Conservation (phyloP, 2,113 vertebrate genomes). For the Centropus unirufus region DNA sequence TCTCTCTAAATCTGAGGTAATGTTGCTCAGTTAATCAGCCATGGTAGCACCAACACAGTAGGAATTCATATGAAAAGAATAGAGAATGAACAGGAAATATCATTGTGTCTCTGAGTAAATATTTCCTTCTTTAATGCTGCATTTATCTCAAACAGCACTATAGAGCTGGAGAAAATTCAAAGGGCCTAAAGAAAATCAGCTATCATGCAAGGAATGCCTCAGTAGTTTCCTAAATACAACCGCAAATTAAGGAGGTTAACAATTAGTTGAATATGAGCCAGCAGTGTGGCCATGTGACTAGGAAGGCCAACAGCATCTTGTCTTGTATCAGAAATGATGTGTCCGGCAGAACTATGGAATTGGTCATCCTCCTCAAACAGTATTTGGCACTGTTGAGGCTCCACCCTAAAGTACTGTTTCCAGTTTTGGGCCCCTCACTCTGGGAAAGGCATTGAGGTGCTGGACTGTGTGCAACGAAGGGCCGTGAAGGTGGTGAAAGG, state of each 20-base stretch:
- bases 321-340: too few species aligned
- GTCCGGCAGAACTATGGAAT: too few species aligned
- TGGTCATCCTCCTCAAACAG: too few species aligned
- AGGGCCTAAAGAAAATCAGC: not conserved
- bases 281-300: too few species aligned
- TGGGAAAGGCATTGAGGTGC: too few species aligned
- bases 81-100: not conserved
- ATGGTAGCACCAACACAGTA: not conserved
- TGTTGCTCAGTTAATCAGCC: not conserved
- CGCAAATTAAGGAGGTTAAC: not conserved
- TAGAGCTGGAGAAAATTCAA: not conserved
- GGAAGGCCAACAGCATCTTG: too few species aligned
- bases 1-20: not conserved
- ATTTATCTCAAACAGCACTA: not conserved
- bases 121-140: not conserved
- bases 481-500: too few species aligned
- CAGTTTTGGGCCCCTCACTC: too few species aligned
- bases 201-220: not conserved
- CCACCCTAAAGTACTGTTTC: too few species aligned
- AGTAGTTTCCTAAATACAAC: not conserved
- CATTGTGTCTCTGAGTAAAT: not conserved
- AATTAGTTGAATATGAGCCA: too few species aligned
- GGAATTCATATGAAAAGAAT: not conserved
- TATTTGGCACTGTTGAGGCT: too few species aligned
- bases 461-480: too few species aligned